Conservation (phyloP, 2,113 vertebrate species). For the Paedocypris sp. region DNA sequence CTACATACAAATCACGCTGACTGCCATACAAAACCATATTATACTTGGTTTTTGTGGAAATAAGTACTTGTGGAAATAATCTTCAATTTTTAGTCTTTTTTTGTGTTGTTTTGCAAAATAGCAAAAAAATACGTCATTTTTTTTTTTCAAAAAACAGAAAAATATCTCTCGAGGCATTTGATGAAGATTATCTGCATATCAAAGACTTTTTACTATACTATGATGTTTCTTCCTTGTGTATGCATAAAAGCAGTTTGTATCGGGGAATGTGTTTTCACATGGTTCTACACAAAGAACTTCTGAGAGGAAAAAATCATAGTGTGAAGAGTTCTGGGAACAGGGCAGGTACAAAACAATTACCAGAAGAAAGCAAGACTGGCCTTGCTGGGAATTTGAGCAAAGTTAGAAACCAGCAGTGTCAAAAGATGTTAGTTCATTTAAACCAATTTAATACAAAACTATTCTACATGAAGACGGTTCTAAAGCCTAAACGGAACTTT, state of each 20-base stretch:
- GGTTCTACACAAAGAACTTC: conserved; percentile 25
- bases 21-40: no score
- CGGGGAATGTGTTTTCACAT: conserved; percentile 29
- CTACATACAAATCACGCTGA: background rate
- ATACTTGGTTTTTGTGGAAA: no score
- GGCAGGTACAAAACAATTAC: conserved; percentile 40
- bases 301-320: conserved; percentile 29
- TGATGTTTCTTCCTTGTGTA: conserved; percentile 35
- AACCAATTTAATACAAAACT: conserved; percentile 1
- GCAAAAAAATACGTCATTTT: no score
- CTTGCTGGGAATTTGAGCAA: conserved; percentile 1
- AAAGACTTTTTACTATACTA: conserved; percentile 51
- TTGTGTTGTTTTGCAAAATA: no score
- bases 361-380: conserved; percentile 31
- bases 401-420: conserved; percentile 23
- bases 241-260: conserved; percentile 37
- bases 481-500: no score
- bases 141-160: no score
- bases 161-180: conserved; percentile 43
- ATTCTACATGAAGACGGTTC: no score
- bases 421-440: conserved; percentile 16
- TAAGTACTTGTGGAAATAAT: no score
- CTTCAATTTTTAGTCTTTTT: no score
- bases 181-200: conserved; percentile 51
- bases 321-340: conserved; percentile 30